These are phyloP conservation scores for Ascidia mentula DNA, from an alignment of 23 tunicate species.

Conservation along the genomic window DNA sequence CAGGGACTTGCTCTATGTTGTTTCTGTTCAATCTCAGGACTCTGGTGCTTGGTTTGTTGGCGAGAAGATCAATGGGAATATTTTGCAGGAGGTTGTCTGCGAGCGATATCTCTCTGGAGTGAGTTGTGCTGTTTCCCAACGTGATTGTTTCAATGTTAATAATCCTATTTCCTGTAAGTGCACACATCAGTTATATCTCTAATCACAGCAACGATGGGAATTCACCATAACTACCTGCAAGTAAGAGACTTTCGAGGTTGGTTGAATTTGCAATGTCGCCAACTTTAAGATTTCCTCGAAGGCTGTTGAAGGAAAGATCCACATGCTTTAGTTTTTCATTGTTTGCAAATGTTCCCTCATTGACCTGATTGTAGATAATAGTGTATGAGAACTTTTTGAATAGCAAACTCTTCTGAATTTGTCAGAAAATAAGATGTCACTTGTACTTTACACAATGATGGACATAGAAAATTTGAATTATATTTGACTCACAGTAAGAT, in stretches of 20 bases:
- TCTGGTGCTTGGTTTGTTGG: slow-evolving; percentile 19
- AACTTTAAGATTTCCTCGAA: slow-evolving; percentile 17
- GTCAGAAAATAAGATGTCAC: too few relatives aligned
- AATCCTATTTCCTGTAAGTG: neutral
- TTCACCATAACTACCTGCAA: slow-evolving; percentile 23
- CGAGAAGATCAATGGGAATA: slow-evolving; percentile 31
- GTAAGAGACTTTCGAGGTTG: slow-evolving; percentile 27
- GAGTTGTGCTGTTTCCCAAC: neutral
- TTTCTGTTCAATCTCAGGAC: slow-evolving; percentile 30
- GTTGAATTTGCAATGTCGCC: slow-evolving; percentile 20
- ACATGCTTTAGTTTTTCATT: slow-evolving; percentile 46
- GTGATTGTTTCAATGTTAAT: neutral
- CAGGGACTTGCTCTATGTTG: slow-evolving; percentile 16
- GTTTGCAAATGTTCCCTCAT: slow-evolving; percentile 25
- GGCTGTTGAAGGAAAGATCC: slow-evolving; percentile 43
- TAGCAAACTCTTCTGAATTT: too few relatives aligned
- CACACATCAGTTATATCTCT: too few relatives aligned
- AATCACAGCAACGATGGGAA: neutral
- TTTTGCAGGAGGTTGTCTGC: slow-evolving; percentile 32
- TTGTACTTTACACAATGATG: too few relatives aligned
- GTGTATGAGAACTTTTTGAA: too few relatives aligned
- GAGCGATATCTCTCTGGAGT: slow-evolving; percentile 10
- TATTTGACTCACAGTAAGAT: too few relatives aligned
- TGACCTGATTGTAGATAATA: too few relatives aligned
- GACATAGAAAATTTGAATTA: too few relatives aligned